Conservation (phyloP, 2,797 vertebrate genomes). For the Eutrigla gurnardus region DNA sequence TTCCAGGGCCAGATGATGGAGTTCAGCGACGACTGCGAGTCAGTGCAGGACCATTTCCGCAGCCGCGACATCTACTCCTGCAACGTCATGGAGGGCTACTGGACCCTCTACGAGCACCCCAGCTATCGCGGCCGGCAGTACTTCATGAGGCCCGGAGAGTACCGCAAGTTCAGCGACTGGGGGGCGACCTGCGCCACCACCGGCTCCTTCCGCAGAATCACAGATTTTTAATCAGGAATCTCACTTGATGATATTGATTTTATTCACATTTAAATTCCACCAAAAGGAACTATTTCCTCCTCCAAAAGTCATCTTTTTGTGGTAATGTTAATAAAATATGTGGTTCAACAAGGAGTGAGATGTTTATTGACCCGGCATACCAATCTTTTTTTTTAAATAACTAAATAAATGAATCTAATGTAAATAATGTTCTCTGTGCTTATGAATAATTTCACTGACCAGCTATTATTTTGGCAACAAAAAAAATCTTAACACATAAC, state of each 20-base stretch:
- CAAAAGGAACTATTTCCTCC: neutral
- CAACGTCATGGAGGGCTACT: slow-evolving; percentile 81
- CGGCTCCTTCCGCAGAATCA: slow-evolving; percentile 81
- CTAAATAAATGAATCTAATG: slow-evolving; percentile 59
- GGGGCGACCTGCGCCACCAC: slow-evolving; percentile 77
- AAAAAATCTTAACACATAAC: neutral
- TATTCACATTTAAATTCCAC: slow-evolving; percentile 27
- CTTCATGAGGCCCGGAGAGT: slow-evolving; percentile 80
- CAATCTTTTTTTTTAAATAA: slow-evolving; percentile 23
- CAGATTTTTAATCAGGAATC: slow-evolving; percentile 73
- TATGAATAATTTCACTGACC: slow-evolving; percentile 41
- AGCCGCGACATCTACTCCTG: slow-evolving; percentile 79
- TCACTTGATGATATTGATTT: slow-evolving; percentile 45
- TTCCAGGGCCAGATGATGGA: slow-evolving; percentile 84
- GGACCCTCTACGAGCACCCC: slow-evolving; percentile 80
- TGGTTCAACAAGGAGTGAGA: slow-evolving; percentile 14
- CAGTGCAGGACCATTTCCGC: slow-evolving; percentile 77
- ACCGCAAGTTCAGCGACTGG: slow-evolving; percentile 82
- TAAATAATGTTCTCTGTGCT: slow-evolving; percentile 38
- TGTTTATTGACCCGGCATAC: slow-evolving; percentile 17
- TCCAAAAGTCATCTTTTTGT: slow-evolving; percentile 22
- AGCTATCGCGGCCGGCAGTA: slow-evolving; percentile 79
- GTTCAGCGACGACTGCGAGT: slow-evolving; percentile 79
- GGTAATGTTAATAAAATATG: slow-evolving; percentile 45
- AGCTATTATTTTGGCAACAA: slow-evolving; percentile 2